Conservation (phyloP, 2,797 vertebrate genomes). For the Trichosurus vulpecula region DNA sequence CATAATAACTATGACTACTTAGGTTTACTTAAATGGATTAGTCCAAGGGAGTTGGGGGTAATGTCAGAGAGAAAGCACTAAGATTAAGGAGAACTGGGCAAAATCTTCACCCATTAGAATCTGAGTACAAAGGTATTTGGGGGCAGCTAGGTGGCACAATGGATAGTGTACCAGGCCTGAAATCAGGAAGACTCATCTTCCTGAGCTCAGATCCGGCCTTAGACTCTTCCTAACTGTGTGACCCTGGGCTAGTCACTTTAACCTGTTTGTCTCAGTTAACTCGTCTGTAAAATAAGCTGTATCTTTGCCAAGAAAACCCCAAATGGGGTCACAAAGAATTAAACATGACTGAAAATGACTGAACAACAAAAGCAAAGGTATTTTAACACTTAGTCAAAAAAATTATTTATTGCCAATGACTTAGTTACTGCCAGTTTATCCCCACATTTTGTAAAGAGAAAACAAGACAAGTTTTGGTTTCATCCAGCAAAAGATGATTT, state of each 20-base stretch:
- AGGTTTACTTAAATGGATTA: conserved; percentile 93
- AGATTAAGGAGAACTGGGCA: not conserved
- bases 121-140: not conserved
- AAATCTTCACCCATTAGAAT: not conserved
- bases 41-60: conserved; percentile 79
- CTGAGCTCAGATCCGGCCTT: not conserved
- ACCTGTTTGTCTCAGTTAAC: not conserved
- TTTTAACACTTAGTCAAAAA: not conserved
- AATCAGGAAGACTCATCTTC: not conserved
- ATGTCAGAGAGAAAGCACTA: conserved; percentile 21
- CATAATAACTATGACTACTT: conserved; percentile 81
- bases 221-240: not conserved
- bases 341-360: not conserved
- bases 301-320: not conserved
- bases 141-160: not conserved
- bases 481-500: not conserved
- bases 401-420: not conserved
- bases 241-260: not conserved
- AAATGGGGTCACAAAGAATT: not conserved
- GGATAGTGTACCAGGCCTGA: not conserved
- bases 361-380: not conserved
- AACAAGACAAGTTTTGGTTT: not conserved
- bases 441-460: not conserved
- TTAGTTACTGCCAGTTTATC: not conserved
- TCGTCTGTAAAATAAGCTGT: not conserved